These are phyloP conservation scores for Zophobas atratus DNA, from an alignment of 1,140 invertebrate genomes.

Conservation along the genomic window DNA sequence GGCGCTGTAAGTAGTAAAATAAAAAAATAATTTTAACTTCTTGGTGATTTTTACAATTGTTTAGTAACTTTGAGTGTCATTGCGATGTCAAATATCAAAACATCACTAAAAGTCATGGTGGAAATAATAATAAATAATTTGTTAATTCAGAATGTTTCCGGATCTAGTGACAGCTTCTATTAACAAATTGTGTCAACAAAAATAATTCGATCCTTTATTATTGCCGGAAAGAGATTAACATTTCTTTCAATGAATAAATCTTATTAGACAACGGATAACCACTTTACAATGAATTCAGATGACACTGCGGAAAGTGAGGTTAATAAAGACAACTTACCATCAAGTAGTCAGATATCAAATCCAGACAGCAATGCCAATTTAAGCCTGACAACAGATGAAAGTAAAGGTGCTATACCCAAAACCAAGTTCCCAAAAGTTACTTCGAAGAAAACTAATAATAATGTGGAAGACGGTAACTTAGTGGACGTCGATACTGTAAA, in stretches of 20 bases:
- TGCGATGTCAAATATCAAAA: neutral
- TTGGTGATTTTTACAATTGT: neutral
- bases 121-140: constrained; percentile 18
- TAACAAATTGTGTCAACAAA: constrained; percentile 4
- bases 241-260: no score
- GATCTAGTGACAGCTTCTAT: constrained; percentile 9
- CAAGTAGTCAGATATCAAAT: constrained; percentile 42
- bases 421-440: constrained; percentile 46
- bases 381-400: constrained; percentile 36
- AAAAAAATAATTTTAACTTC: no score
- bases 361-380: constrained; percentile 53
- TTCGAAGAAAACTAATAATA: constrained; percentile 56
- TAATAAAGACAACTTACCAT: constrained; percentile 42
- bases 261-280: no score
- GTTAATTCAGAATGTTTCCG: constrained; percentile 21
- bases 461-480: constrained; percentile 49
- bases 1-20: no score
- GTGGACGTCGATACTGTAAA: constrained; percentile 34
- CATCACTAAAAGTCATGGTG: neutral
- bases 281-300: constrained; percentile 32
- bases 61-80: constrained; percentile 20
- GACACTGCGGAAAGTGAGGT: constrained; percentile 19
- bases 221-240: neutral
- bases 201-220: neutral
- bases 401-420: constrained; percentile 59